A percentile compares a stretch with the other conserved stretches of the same genome.
Conservation (phyloP, 2,113 vertebrate species). For the Podarcis raffonei region DNA sequence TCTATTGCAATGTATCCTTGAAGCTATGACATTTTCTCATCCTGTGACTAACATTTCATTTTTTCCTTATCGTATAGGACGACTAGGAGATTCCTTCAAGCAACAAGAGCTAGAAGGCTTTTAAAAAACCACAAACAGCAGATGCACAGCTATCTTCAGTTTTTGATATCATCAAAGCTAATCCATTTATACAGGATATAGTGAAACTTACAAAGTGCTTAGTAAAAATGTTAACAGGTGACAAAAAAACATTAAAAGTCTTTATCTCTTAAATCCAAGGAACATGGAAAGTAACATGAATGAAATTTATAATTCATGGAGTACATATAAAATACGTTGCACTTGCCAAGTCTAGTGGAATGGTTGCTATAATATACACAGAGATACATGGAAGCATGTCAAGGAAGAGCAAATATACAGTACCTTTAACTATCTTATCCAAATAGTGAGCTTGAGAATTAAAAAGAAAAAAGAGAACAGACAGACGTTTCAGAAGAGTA, state of each 20-base stretch:
- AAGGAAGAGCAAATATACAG: constrained; percentile 85
- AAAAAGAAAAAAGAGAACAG: constrained; percentile 76
- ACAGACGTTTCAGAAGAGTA: constrained; percentile 87
- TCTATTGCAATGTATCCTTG: constrained; percentile 50
- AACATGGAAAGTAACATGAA: constrained; percentile 61
- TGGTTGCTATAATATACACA: constrained; percentile 53
- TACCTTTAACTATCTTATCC: constrained; percentile 99
- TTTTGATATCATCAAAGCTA: constrained; percentile 67
- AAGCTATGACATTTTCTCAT: constrained; percentile 46
- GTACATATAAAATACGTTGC: constrained; percentile 65
- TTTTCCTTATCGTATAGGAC: constrained; percentile 42
- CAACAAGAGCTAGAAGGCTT: constrained; percentile 47
- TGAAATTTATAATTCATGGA: constrained; percentile 66
- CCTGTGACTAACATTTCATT: constrained; percentile 32
- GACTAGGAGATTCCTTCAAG: constrained; percentile 36
- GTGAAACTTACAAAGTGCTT: constrained; percentile 48
- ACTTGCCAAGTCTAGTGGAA: constrained; percentile 57
- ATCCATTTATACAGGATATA: constrained; percentile 57
- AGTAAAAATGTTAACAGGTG: constrained; percentile 55
- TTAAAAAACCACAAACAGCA: constrained; percentile 72
- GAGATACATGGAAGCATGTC: constrained; percentile 66
- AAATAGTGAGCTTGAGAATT: constrained; percentile 96
- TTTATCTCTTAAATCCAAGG: constrained; percentile 61
- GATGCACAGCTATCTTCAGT: constrained; percentile 77
- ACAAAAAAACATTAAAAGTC: constrained; percentile 62